Evolutionary conservation across 1,140 invertebrate species (phyloP), one percentile per base, ranked within the genome.

Genomic region (Rhyacophila brunnea): DNA sequence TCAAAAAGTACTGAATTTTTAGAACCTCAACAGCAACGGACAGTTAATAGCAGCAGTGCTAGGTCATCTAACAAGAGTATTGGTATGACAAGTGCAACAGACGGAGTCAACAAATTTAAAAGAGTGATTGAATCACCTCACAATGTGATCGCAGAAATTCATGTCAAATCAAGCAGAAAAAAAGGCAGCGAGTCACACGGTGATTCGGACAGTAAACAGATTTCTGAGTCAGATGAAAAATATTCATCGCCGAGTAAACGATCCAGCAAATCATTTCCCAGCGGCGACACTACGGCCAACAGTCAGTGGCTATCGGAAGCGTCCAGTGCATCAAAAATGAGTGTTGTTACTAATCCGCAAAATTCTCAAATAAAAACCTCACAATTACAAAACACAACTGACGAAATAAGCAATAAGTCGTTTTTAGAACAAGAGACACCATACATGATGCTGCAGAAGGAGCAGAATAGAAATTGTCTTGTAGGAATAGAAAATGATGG

Each of bases 71-170:
- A 64, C 20, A 58, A 49, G 38, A 63, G 60, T 23, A 28, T 58
- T 35, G 52, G 51, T 14, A 23, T 52, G 11, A 38, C 62, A 1
- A 56, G 48, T 40, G 35, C 13, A 57, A 28, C 35, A 19, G 46
- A 56, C 14, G 28, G 35, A 42, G 13, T 40, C 18, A 35, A 5
- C 60, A 75, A 71, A 53, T 76, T 74, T 9, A 74, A 68, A 63
- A 78, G 74, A 44, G 77, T 77, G 63, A 63, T 53, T 43, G 48
- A 40, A 13, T 61, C 67, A 44, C 58, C 66, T 14, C 72, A 76
- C 18, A 75, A 74, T 63, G 70, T 78, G n/a, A 78, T 74, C 38
- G 75, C 75, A 40, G 77, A 79, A 69, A 74, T 78, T 50, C 75
- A 78, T 44, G 70, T 74, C 0, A 76, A 73, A 67, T 64, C 74